Conservation (phyloP, 2,113 vertebrate species). For the Otus sunia region DNA sequence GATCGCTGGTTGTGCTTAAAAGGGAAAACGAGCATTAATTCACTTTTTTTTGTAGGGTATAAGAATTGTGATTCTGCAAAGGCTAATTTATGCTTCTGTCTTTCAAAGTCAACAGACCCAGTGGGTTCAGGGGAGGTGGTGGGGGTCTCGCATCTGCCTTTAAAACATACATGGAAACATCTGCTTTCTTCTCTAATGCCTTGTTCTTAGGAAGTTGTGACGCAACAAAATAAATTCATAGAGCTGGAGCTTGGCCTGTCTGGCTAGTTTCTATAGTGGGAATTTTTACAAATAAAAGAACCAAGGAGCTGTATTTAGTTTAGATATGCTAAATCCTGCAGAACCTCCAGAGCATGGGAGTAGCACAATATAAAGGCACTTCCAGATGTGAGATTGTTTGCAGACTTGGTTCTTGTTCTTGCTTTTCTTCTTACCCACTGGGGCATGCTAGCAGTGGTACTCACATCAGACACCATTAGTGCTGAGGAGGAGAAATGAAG, state of each 20-base stretch:
- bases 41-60: neutral
- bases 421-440: neutral
- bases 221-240: neutral
- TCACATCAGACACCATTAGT: neutral
- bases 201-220: neutral
- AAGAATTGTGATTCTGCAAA: neutral
- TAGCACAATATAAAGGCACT: neutral
- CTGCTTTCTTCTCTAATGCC: neutral
- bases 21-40: neutral
- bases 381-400: neutral
- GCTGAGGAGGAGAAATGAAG: neutral
- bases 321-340: neutral
- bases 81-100: neutral
- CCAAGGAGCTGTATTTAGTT: neutral
- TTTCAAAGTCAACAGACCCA: neutral
- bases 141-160: neutral
- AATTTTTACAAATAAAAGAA: neutral
- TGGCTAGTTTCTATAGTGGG: neutral
- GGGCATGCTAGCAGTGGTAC: neutral
- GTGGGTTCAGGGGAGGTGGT: neutral
- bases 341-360: neutral
- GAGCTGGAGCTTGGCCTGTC: neutral
- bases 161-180: neutral
- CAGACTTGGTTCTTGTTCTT: neutral
- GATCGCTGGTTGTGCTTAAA: neutral